Base-by-base conservation (phyloP, 2,797 vertebrate species). In the Triplophysa bombifrons region DNA sequence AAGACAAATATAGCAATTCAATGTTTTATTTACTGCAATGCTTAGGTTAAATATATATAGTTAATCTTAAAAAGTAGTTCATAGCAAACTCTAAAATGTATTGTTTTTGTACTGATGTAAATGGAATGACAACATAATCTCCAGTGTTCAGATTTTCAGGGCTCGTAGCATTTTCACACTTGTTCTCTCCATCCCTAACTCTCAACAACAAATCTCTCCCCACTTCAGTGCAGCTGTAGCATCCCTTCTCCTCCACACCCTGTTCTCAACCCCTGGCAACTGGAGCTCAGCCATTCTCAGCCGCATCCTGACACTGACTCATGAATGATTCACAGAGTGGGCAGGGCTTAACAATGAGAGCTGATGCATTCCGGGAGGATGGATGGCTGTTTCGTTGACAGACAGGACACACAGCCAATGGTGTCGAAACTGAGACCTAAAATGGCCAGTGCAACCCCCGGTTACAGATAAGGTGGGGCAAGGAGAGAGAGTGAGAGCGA, bases 251-350 rank as follows among this genome's bases (percentile, higher is more conserved):
- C 55, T 77, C 16, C 46, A 72, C 66, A 69, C 53, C 55, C 66
- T 69, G 34, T 17, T 76, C 64, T 74, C 46, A 60, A 55, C 30
- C 67, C 77, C 68, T 74, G 55, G 65, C 64, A 51, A 25, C 51
- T 63, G 27, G 6, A 68, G 78, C 19, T 65, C 76, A 60, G 74
- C 88, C 88, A 90, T 87, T 91, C 86, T 83, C 53, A 82, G 82
- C 81, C 82, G 86, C 81, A 87, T 86, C 82, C 82, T 87, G 68
- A 87, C 81, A 78, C 76, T 65, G 84, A 86, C 76, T 90, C 84
- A 88, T 92, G 83, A 91, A 92, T 93, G 87, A 92, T 92, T 90
- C 86, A 93, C 83, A 3, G 17, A 53, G 88, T 85, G 85, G 87
- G 89, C 17, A 82, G 89, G 87, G 80, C 80, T 83, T 83, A 74